Conservation (phyloP, 2,888 invertebrate species). For the Emesis furor region DNA sequence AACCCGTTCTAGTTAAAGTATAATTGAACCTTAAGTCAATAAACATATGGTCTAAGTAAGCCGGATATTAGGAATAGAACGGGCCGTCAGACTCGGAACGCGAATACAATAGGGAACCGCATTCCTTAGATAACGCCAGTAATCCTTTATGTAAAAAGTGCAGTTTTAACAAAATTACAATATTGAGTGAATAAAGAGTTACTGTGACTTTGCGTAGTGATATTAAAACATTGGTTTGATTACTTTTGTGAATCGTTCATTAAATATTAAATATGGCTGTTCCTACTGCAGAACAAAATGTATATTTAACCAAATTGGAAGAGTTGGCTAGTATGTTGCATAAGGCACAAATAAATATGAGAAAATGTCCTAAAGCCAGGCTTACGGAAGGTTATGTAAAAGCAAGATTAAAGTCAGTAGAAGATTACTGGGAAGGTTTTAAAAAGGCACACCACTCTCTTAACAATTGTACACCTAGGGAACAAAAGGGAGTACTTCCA, state of each 20-base stretch:
- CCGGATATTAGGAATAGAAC: constrained; percentile 2
- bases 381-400: not conserved
- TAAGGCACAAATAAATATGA: not conserved
- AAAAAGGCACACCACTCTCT: constrained; percentile 1
- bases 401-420: not conserved
- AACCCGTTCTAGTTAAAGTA: no score
- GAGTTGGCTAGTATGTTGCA: not conserved
- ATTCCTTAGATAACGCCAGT: constrained; percentile 3
- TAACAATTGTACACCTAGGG: not conserved
- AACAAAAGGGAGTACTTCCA: not conserved
- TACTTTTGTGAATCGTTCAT: not conserved
- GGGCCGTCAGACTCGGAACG: not conserved
- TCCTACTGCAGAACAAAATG: not conserved
- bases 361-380: not conserved
- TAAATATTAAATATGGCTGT: not conserved
- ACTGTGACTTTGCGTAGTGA: not conserved
- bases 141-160: not conserved
- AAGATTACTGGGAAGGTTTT: not conserved
- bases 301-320: not conserved
- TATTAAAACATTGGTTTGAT: not conserved
- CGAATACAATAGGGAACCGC: not conserved
- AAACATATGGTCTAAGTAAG: not conserved
- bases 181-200: not conserved
- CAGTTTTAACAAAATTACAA: not conserved
- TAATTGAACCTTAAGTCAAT: no score